Percentiles rank a stretch among this genome's conserved stretches.
Evolutionary conservation across 2,113 vertebrate genomes (phyloP).

Genomic region (Orcinus orca): DNA sequence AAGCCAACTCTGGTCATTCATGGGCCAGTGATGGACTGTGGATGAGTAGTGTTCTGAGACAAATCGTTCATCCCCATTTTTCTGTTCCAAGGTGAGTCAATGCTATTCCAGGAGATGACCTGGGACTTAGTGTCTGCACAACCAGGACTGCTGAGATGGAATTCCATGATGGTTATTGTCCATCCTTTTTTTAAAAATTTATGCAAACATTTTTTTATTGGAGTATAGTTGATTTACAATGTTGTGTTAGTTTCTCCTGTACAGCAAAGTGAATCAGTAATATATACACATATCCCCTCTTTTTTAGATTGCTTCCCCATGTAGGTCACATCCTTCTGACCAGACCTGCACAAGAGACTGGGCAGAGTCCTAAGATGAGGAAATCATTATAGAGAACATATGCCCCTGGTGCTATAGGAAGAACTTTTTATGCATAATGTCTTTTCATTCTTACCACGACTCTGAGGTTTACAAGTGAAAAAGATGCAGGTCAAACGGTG

Average conservation of each 20-base stretch:
- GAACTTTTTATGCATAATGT: no score
- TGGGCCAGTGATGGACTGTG: neutral
- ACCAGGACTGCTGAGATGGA: neutral
- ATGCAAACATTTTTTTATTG: no score
- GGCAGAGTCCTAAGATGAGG: neutral
- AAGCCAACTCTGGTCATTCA: fast-evolving
- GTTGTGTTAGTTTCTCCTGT: neutral
- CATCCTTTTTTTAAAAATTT: neutral
- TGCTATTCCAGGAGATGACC: neutral
- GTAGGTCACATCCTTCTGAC: neutral
- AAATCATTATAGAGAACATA: no score
- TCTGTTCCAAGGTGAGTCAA: neutral
- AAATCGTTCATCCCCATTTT: neutral
- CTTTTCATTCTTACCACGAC: neutral
- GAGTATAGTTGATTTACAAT: neutral
- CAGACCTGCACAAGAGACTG: neutral
- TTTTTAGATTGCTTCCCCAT: neutral
- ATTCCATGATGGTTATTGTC: neutral
- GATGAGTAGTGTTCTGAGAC: neutral
- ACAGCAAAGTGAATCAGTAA: neutral
- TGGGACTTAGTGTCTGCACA: no score
- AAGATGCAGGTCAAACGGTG: neutral
- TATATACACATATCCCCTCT: neutral
- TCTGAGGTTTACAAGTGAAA: neutral
- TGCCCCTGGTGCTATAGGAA: neutral